These are phyloP conservation scores for Rosalia funebris DNA, from an alignment of 2,888 invertebrate genomes.

Conservation along the genomic window DNA sequence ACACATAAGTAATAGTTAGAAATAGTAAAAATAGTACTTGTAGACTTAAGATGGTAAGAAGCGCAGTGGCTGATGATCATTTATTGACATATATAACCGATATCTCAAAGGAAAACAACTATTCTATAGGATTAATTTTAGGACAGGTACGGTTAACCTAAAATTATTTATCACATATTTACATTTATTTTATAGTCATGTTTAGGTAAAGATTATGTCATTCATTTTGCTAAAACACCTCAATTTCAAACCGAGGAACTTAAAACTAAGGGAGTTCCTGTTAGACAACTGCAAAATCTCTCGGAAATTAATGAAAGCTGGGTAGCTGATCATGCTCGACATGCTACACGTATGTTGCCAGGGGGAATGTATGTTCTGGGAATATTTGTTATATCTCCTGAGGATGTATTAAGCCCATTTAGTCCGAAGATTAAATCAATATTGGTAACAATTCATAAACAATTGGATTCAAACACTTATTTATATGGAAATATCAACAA, in stretches of 20 bases:
- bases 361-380: constrained; percentile 90
- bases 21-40: not conserved
- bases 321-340: constrained; percentile 84
- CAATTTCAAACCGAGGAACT: constrained; percentile 67
- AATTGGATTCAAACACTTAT: constrained; percentile 67
- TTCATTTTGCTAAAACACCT: constrained; percentile 84
- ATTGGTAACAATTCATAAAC: constrained; percentile 69
- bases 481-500: constrained; percentile 70
- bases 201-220: constrained; percentile 76
- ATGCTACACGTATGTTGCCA: constrained; percentile 89
- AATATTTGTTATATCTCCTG: constrained; percentile 78
- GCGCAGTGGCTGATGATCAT: constrained; percentile 75
- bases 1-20: no score
- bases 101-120: constrained; percentile 71
- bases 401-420: constrained; percentile 71
- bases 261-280: constrained; percentile 43
- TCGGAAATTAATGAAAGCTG: constrained; percentile 73
- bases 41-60: constrained; percentile 64
- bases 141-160: constrained; percentile 73
- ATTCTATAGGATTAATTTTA: constrained; percentile 79
- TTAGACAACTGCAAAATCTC: constrained; percentile 56
- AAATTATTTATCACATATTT: constrained; percentile 34
- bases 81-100: constrained; percentile 75
- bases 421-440: constrained; percentile 70
- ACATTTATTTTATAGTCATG: constrained; percentile 66